phyloP scores from a whole-genome alignment of 2,888 invertebrate genomes.

The Diarsia rubi region DNA sequence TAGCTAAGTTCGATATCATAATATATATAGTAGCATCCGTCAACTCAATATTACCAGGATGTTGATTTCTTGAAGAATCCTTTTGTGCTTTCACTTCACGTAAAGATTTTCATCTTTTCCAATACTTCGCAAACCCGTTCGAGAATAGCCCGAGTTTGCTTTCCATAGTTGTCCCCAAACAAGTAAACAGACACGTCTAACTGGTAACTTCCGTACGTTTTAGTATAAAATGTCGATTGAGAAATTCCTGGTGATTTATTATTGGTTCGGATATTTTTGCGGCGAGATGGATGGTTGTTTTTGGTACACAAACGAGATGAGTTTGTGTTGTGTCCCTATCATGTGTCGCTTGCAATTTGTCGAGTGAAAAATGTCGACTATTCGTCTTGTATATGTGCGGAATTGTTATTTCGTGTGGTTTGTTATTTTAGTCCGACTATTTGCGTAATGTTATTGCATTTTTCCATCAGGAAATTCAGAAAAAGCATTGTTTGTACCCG shows the following conservation, averaged over 20 bases:
- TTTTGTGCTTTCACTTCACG: neutral
- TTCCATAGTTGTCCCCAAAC: constrained; percentile 58
- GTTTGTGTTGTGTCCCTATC: constrained; percentile 63
- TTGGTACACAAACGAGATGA: constrained; percentile 68
- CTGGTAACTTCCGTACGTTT: constrained; percentile 78
- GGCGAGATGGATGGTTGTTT: constrained; percentile 78
- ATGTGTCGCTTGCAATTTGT: constrained; percentile 52
- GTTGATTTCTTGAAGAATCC: neutral
- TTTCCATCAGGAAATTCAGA: too few species aligned
- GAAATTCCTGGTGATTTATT: constrained; percentile 80
- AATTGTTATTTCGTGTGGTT: constrained; percentile 21
- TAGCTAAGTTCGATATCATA: neutral
- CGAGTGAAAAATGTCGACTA: constrained; percentile 46
- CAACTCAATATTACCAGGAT: too few species aligned
- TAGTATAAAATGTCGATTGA: constrained; percentile 82
- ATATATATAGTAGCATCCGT: too few species aligned
- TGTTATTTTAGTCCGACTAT: constrained; percentile 6
- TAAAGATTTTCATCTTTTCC: constrained; percentile 18
- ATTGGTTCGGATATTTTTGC: constrained; percentile 75
- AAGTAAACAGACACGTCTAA: constrained; percentile 73
- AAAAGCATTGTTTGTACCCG: too few species aligned
- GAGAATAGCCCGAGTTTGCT: constrained; percentile 54
- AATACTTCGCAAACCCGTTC: constrained; percentile 36
- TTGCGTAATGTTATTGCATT: constrained; percentile 1
- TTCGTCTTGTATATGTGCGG: constrained; percentile 35